A percentile compares a stretch with the other conserved stretches of the same genome.
phyloP scores from a whole-genome alignment of 2,797 vertebrate genomes.

The Schizopygopsis pylzovi region DNA sequence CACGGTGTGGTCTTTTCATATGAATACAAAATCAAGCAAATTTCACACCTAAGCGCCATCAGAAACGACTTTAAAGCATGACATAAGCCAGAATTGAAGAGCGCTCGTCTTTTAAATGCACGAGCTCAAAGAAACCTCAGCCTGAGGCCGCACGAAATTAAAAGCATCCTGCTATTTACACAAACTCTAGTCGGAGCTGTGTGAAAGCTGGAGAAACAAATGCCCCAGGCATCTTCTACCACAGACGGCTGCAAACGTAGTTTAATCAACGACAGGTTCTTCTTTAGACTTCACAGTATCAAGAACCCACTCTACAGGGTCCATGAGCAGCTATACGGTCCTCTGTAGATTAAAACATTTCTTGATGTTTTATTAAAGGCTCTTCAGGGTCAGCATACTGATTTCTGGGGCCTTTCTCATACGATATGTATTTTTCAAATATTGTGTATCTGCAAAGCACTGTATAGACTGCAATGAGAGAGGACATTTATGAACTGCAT shows the following conservation, averaged over 20 bases:
- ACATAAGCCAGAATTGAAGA: background rate
- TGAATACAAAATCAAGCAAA: conserved; percentile 36
- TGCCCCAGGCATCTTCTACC: conserved; percentile 21
- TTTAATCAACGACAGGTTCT: conserved; percentile 14
- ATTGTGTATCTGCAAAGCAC: background rate
- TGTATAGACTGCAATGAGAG: background rate
- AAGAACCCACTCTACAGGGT: background rate
- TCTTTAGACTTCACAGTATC: background rate
- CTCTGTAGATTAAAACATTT: too few relatives aligned
- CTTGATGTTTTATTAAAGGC: background rate
- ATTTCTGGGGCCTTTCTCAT: background rate
- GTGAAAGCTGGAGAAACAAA: conserved; percentile 37
- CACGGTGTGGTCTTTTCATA: background rate
- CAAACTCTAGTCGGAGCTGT: background rate
- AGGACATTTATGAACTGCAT: background rate
- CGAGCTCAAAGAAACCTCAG: conserved; percentile 16
- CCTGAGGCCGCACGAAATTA: background rate
- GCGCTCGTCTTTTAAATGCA: background rate
- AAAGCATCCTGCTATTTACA: conserved; percentile 15
- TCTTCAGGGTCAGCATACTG: background rate
- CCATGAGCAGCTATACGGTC: background rate
- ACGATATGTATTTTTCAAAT: background rate
- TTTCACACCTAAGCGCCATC: background rate
- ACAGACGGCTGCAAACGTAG: conserved; percentile 10
- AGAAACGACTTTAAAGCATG: conserved; percentile 11